Conservation (phyloP, 2,797 vertebrate species). For the Falco berigora region DNA sequence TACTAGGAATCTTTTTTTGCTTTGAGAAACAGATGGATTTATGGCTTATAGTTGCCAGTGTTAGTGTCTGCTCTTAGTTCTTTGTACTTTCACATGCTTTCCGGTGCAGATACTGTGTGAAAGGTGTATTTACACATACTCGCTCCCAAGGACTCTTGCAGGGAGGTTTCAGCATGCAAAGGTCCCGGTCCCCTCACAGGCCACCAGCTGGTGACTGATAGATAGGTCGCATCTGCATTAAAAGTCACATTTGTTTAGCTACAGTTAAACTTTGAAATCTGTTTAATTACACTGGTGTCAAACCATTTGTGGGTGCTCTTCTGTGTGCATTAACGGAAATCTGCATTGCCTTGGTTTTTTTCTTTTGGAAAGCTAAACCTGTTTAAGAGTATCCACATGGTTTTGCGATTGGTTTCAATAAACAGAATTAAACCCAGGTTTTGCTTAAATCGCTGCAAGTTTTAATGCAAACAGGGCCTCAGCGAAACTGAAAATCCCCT, state of each 20-base stretch:
- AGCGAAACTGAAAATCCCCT: background rate
- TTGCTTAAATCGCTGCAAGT: background rate
- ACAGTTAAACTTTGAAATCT: background rate
- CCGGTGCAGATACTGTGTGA: background rate
- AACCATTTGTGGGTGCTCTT: background rate
- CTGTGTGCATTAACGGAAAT: background rate
- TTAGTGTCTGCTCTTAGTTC: background rate
- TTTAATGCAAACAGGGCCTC: background rate
- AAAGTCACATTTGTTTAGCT: background rate
- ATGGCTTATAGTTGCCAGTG: background rate
- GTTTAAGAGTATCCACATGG: background rate
- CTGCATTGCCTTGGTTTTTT: background rate
- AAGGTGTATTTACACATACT: background rate
- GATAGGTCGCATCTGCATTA: background rate
- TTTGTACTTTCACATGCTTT: background rate
- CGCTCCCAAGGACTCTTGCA: background rate
- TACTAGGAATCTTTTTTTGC: background rate
- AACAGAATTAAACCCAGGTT: constrained; percentile 2
- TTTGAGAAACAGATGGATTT: background rate
- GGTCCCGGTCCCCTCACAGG: background rate
- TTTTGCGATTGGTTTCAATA: background rate
- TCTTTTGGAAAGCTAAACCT: background rate
- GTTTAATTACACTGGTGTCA: background rate
- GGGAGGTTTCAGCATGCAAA: background rate
- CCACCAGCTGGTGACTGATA: background rate